Percentiles rank a stretch among this genome's conserved stretches.
Conservation (phyloP, 2,113 vertebrate species). For the Heterotilapia buettikoferi region DNA sequence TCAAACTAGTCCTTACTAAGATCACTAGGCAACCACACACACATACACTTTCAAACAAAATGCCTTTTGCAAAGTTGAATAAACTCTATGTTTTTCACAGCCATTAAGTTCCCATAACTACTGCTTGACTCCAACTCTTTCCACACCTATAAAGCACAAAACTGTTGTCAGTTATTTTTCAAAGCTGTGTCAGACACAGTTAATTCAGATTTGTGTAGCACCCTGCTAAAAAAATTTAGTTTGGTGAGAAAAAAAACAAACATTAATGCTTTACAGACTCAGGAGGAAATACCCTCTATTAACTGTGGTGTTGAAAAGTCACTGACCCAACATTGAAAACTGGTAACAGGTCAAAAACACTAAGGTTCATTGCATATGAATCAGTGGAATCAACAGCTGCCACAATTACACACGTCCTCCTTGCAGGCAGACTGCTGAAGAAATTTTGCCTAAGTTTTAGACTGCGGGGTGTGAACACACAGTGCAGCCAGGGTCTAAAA, state of each 20-base stretch:
- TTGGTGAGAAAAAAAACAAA: not conserved
- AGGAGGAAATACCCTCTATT: not conserved
- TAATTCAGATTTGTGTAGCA: not conserved
- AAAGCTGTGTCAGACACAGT: not conserved
- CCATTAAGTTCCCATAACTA: not conserved
- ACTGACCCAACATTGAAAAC: not conserved
- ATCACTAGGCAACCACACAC: not conserved
- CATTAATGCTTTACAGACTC: conserved; percentile 17
- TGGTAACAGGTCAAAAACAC: not conserved
- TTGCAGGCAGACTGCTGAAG: not conserved
- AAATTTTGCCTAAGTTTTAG: not conserved
- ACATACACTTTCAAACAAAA: not conserved
- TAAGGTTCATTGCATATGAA: not conserved
- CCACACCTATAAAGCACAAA: not conserved
- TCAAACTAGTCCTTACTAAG: not conserved
- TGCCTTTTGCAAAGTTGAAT: not conserved
- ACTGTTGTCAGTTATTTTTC: not conserved
- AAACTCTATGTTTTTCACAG: not conserved
- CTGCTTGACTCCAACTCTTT: not conserved
- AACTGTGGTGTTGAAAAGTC: not conserved
- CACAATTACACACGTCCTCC: not conserved
- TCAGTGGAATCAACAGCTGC: not conserved
- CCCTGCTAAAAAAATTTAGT: not conserved
- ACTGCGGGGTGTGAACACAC: not conserved
- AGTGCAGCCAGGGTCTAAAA: not conserved